Percentiles rank a stretch among this genome's conserved stretches.
These are phyloP conservation scores for Grantiella picta DNA, from an alignment of 2,113 vertebrate genomes.

Conservation along the genomic window DNA sequence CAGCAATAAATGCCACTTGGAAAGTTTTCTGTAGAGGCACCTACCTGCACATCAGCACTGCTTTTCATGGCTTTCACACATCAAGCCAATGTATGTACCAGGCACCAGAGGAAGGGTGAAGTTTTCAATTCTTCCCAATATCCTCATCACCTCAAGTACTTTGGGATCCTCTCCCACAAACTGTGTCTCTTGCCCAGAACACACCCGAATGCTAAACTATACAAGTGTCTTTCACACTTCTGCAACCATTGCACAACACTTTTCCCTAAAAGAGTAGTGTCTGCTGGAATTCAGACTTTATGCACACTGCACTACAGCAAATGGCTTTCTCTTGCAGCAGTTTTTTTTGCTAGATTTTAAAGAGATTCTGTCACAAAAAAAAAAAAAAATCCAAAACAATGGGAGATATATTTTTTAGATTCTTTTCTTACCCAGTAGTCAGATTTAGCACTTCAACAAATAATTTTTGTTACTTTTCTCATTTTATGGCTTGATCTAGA, in stretches of 20 bases:
- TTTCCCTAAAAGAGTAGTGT: background rate
- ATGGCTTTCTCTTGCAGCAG: background rate
- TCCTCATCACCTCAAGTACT: background rate
- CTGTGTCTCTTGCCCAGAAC: accelerated
- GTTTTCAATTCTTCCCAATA: background rate
- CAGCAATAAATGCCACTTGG: background rate
- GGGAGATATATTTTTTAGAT: background rate
- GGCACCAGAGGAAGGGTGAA: background rate
- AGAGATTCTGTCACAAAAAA: background rate
- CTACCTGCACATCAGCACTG: background rate
- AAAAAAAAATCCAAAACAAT: background rate
- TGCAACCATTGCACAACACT: background rate
- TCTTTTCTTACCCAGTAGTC: background rate
- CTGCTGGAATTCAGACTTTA: background rate
- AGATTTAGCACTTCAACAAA: background rate
- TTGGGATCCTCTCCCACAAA: background rate
- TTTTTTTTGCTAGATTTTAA: background rate
- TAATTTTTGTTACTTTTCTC: background rate
- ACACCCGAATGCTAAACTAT: background rate
- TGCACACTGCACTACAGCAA: background rate
- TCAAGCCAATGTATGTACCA: background rate
- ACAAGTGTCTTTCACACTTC: background rate
- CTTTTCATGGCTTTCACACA: background rate
- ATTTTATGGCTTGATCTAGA: background rate
- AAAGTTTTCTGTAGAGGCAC: background rate